Evolutionary conservation across 2,113 vertebrate species (phyloP).

Genomic region (Marmota monax): DNA sequence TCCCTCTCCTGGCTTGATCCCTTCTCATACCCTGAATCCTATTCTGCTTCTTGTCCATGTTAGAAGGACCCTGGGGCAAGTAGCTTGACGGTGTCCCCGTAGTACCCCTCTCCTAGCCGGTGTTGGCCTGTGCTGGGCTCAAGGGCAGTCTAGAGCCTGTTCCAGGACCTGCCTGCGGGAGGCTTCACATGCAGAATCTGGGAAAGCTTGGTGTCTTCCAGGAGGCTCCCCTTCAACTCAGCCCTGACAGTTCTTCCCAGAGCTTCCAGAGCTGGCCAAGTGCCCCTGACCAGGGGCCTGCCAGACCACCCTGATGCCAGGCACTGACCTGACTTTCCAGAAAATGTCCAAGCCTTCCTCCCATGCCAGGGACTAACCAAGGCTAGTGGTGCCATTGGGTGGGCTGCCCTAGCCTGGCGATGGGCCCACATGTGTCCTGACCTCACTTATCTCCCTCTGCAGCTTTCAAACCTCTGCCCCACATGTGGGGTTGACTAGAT

Average conservation of each 20-base stretch:
- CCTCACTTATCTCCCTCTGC: not conserved
- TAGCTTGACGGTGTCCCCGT: not conserved
- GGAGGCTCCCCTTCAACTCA: not conserved
- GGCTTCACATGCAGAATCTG: not conserved
- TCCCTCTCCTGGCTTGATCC: too few species aligned
- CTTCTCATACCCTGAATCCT: not conserved
- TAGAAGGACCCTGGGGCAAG: not conserved
- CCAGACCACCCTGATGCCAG: not conserved
- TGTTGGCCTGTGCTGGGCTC: not conserved
- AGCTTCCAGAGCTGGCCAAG: not conserved
- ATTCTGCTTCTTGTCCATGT: not conserved
- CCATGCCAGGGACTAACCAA: not conserved
- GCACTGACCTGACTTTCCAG: not conserved
- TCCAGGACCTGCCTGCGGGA: accelerated
- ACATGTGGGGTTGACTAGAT: not conserved
- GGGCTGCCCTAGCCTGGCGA: not conserved
- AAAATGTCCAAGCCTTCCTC: not conserved
- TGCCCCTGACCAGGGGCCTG: not conserved
- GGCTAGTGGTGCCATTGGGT: not conserved
- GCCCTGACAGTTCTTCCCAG: not conserved
- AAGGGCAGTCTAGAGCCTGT: too few species aligned
- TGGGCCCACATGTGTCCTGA: not conserved
- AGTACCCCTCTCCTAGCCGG: not conserved
- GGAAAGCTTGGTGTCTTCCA: not conserved
- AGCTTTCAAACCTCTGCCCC: not conserved